Evolutionary conservation across 2,113 vertebrate species (phyloP), one percentile per base, ranked within the genome.

Genomic region (Zosterops pallidus): DNA sequence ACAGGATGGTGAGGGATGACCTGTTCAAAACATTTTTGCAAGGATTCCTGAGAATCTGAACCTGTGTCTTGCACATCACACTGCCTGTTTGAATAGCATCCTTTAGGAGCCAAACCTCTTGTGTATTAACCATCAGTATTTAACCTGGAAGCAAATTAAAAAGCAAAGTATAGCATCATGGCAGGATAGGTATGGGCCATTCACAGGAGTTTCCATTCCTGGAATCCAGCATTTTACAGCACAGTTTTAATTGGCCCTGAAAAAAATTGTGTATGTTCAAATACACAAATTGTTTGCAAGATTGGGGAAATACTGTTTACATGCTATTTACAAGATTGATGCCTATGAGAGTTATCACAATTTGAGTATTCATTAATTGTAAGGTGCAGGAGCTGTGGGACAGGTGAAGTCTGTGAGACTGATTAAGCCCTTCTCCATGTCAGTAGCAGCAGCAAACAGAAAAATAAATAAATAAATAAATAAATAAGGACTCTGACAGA

Each of bases 1-100:
- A 68, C 1, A 12, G 42, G 39, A 69, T 11, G 21, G 25, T 0
- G 0, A 86, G 17, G n/a, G 35, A 67, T 49, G 60, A 31, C 11
- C 67, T 86, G 13, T 67, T 86, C 69, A 76, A 82, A 93, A 9
- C 14, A 63, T 44, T 87, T 94, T 71, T 2, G 2, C 33, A 83
- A 41, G 15, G 5, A 60, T 76, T 74, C 50, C 55, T n/a, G 57
- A 62, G 78, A 56, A 62, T 42, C 29, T 57, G 63, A 13, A 75
- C 39, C 50, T 1, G 0, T 74, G 69, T 64, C 69, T 63, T 42
- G 42, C 21, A 42, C 24, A 75, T 55, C 41, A 39, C 1, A 3
- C 55, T 78, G 14, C 35, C 59, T 83, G 50, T 72, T 77, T 59
- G 60, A 65, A 70, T 6, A 41, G 33, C 46, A 77, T 13, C 56